Evolutionary conservation across 2,888 invertebrate species (phyloP).

Genomic region (Meiosimyza platycephala): DNA sequence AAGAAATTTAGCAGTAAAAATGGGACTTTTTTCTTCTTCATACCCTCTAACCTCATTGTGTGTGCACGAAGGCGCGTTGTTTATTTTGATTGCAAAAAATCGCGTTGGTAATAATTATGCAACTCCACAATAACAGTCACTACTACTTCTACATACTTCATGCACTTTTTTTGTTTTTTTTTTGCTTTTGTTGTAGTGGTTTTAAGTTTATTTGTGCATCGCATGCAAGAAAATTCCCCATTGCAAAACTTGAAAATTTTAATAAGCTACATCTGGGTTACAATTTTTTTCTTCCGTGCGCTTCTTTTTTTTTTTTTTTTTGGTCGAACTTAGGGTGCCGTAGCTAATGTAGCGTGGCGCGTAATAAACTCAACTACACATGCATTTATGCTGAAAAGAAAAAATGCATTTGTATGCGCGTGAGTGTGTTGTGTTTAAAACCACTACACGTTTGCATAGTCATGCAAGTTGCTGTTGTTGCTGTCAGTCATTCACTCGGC

Average conservation of each 20-base stretch:
- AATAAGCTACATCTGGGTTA: constrained; percentile 10
- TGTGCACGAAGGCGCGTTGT: background rate
- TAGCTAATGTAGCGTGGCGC: constrained; percentile 31
- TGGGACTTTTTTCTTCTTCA: background rate
- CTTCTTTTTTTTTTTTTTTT: background rate
- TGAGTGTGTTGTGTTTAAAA: background rate
- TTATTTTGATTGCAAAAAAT: constrained; percentile 4
- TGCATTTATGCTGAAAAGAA: background rate
- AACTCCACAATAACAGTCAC: background rate
- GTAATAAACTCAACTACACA: constrained; percentile 17
- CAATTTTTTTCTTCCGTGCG: background rate
- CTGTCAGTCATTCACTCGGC: too few species aligned
- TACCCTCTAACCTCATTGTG: too few species aligned
- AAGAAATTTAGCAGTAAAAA: background rate
- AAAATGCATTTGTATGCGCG: background rate
- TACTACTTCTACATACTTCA: background rate
- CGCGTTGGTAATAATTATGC: constrained; percentile 9
- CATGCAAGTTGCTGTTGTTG: too few species aligned
- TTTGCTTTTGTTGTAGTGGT: background rate
- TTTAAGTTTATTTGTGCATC: background rate
- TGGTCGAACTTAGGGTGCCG: background rate
- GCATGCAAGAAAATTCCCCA: background rate
- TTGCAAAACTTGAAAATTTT: constrained; percentile 1
- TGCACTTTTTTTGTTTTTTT: background rate
- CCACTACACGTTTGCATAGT: too few species aligned